These are phyloP conservation scores for Scolopax rusticola DNA, from an alignment of 2,797 vertebrate genomes.

Conservation along the genomic window DNA sequence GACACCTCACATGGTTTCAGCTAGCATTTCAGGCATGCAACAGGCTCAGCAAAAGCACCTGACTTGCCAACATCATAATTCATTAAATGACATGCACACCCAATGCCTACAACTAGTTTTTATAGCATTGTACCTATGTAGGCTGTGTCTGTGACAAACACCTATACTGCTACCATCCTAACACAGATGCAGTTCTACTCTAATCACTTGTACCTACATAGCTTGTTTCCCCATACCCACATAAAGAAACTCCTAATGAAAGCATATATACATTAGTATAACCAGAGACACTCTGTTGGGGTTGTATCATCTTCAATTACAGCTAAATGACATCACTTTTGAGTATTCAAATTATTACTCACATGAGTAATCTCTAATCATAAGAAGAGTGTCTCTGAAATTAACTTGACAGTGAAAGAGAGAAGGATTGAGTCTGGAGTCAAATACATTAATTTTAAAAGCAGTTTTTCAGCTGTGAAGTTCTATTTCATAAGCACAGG, in stretches of 20 bases:
- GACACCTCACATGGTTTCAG: background rate
- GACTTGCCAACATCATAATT: background rate
- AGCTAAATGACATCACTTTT: conserved; percentile 42
- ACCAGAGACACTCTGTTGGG: background rate
- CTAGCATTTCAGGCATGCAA: background rate
- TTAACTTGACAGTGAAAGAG: conserved; percentile 18
- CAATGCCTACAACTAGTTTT: accelerated
- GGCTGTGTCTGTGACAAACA: background rate
- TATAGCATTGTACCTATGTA: background rate
- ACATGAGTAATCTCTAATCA: conserved; percentile 47
- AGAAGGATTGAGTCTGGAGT: conserved; percentile 25
- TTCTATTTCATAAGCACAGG: background rate
- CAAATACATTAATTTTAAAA: conserved; percentile 5
- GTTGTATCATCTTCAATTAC: conserved; percentile 49
- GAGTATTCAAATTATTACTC: conserved; percentile 40
- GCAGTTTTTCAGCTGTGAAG: background rate
- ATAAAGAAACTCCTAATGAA: conserved; percentile 4
- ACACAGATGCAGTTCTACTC: background rate
- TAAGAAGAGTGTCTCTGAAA: conserved; percentile 43
- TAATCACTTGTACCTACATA: background rate
- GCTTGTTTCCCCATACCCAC: background rate
- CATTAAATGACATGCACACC: background rate
- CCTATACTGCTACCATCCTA: background rate
- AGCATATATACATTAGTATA: background rate
- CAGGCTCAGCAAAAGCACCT: background rate